Evolutionary conservation across 2,888 invertebrate genomes (phyloP).

Genomic region (Corbicula japonica): DNA sequence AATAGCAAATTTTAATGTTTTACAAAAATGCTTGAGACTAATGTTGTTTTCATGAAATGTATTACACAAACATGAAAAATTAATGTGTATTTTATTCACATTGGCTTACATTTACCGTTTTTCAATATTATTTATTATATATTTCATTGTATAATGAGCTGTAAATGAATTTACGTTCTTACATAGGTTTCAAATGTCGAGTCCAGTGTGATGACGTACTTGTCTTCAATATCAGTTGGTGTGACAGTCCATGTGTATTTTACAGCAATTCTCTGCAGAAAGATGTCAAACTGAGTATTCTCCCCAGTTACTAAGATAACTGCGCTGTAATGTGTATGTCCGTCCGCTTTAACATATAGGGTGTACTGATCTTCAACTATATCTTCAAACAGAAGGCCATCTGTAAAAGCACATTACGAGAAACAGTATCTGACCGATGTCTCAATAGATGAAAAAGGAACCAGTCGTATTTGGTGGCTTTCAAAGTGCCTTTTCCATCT

Average conservation of each 20-base stretch:
- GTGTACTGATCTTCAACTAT: conserved; percentile 67
- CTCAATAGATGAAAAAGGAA: no score
- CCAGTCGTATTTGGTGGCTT: no score
- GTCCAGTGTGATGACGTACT: conserved; percentile 70
- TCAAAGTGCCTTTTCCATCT: no score
- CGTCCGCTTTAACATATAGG: conserved; percentile 53
- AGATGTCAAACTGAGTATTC: conserved; percentile 41
- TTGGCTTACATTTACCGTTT: no score
- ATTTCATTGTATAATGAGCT: no score
- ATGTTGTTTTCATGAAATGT: no score
- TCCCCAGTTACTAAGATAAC: conserved; percentile 48
- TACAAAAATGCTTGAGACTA: no score
- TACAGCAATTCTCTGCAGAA: conserved; percentile 67
- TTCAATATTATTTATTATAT: no score
- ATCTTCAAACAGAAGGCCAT: conserved; percentile 60
- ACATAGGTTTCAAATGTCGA: conserved; percentile 70
- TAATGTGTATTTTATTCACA: no score
- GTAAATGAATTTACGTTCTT: not conserved
- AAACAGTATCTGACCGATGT: no score
- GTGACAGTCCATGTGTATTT: conserved; percentile 72
- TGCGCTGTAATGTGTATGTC: conserved; percentile 51
- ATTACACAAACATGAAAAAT: no score
- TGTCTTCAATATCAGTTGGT: conserved; percentile 69
- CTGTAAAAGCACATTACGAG: conserved; percentile 43
- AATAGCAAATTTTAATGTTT: no score